Evolutionary conservation across 2,888 invertebrate genomes (phyloP).

Genomic region (Synanthedon tipuliformis): DNA sequence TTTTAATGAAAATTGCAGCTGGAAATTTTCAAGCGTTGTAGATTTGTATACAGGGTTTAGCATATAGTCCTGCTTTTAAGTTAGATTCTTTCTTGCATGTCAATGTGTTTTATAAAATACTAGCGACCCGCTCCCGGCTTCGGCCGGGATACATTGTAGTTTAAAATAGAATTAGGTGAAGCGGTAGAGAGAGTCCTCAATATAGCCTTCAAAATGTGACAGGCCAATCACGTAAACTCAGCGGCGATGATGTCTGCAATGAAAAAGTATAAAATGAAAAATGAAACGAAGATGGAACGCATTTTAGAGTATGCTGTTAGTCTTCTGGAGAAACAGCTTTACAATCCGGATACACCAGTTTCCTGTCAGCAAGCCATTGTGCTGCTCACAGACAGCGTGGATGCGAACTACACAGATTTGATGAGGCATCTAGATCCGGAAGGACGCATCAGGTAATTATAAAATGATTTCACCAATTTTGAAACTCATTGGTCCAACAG

Average conservation of each 20-base stretch:
- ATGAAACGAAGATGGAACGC: slow-evolving; percentile 36
- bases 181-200: not conserved
- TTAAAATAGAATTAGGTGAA: no score
- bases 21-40: no score
- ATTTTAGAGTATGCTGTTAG: slow-evolving; percentile 35
- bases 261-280: slow-evolving; percentile 24
- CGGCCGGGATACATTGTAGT: no score
- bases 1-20: no score
- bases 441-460: slow-evolving; percentile 40
- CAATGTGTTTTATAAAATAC: not conserved
- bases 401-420: slow-evolving; percentile 35
- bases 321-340: slow-evolving; percentile 29
- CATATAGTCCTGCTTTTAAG: no score
- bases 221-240: slow-evolving; percentile 61
- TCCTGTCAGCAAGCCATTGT: slow-evolving; percentile 60
- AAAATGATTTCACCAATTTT: no score
- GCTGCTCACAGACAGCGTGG: slow-evolving; percentile 47
- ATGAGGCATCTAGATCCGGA: slow-evolving; percentile 40
- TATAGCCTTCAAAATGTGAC: not conserved
- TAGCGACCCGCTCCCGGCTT: no score
- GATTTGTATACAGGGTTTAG: no score
- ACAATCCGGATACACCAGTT: slow-evolving; percentile 21
- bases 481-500: no score
- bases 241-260: slow-evolving; percentile 55
- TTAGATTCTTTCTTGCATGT: not conserved